A percentile compares a stretch with the other conserved stretches of the same genome.
phyloP scores from a whole-genome alignment of 2,888 invertebrate genomes.

The Campoplex nolae region DNA sequence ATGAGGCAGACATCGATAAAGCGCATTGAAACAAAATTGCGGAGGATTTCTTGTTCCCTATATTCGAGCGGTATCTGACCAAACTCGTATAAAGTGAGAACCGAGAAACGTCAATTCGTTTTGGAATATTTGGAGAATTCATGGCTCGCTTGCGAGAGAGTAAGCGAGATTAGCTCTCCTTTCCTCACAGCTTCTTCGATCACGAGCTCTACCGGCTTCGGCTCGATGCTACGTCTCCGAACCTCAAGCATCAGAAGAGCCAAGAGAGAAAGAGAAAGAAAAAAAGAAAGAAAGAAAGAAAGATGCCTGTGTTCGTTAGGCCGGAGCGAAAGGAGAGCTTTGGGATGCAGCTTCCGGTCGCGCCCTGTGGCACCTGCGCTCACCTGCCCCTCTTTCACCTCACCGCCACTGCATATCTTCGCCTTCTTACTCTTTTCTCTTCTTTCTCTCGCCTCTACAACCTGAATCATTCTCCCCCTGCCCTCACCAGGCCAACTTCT shows the following conservation, averaged over 20 bases:
- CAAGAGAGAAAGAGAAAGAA: constrained; percentile 47
- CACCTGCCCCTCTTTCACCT: constrained; percentile 76
- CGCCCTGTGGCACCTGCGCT: constrained; percentile 81
- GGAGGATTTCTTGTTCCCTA: background rate
- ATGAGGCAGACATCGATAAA: background rate
- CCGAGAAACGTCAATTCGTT: constrained; percentile 37
- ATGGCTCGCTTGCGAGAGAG: constrained; percentile 28
- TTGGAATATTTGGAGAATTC: constrained; percentile 58
- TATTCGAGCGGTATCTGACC: background rate
- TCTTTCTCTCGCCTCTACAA: constrained; percentile 23
- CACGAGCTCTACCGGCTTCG: constrained; percentile 18
- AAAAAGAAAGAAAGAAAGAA: constrained; percentile 18
- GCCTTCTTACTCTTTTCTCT: constrained; percentile 56
- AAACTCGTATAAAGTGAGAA: constrained; percentile 12
- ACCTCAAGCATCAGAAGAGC: constrained; percentile 49
- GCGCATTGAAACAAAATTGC: background rate
- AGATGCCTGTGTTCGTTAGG: constrained; percentile 62
- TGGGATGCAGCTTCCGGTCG: constrained; percentile 80
- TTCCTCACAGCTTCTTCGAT: constrained; percentile 37
- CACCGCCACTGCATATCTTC: constrained; percentile 46
- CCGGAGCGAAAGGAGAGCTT: constrained; percentile 71
- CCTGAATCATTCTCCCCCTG: constrained; percentile 6
- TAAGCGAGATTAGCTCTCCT: constrained; percentile 50
- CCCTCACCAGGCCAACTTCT: constrained; percentile 29
- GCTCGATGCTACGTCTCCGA: constrained; percentile 8